Evolutionary conservation across 1,140 invertebrate species (phyloP), one percentile per base, ranked within the genome.

Genomic region (Scylla paramamosain): DNA sequence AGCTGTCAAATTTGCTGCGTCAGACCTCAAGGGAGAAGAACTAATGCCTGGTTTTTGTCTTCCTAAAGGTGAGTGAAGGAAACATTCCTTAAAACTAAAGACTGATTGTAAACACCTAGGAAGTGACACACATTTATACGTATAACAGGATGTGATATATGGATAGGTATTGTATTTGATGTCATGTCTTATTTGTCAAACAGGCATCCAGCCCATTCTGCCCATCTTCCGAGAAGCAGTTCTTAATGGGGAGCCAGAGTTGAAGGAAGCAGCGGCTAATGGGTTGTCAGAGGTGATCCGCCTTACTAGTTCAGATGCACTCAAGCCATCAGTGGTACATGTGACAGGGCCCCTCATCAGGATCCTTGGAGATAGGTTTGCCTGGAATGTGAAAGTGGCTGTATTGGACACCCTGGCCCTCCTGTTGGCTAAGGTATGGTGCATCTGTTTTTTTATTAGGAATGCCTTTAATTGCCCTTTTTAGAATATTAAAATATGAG

Each of bases 341-440:
- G 99, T 99, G 96, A 99, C 99, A 32, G 99, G 99, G 12, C 99
- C 99, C 0, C 97, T 99, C 25, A 99, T 99, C 97, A 98, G 99
- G 96, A 99, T 99, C 96, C 97, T 99, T 20, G 99, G 99, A 32
- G 99, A 99, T 97, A 97, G 99, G 89, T 99, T 99, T 97, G 98
- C 98, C 95, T 98, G 98, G 96, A 98, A 98, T 96, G 98, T 99
- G 0, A 99, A 99, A 97, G 98, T 99, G 0, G 99, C 99, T 45
- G 99, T 99, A 16, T 97, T 99, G 7, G 99, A 99, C 96, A 99
- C 99, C 0, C 97, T 99, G 29, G 98, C 99, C 0, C 97, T 99
- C 91, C 97, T 99, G 29, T 97, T 99, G n/a, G 98, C 98, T 25
- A 99, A 99, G 97, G 98, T 98, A 97, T 96, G 87, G 25, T 29